Evolutionary conservation across 2,797 vertebrate species (phyloP).

Genomic region (Cephalopachus bancanus): DNA sequence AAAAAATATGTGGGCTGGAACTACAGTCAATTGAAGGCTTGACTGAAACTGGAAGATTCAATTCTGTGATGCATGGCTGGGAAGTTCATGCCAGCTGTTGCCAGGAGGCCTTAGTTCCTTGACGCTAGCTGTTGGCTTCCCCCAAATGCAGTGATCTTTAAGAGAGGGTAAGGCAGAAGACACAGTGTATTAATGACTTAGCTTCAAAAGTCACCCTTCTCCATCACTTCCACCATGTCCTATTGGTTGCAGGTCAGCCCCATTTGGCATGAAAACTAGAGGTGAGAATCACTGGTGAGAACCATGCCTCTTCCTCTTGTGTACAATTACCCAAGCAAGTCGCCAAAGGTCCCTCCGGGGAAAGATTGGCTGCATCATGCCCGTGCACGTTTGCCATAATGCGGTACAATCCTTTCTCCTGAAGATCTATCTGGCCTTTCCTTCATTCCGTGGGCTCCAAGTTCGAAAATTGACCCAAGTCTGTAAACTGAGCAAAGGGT

Average conservation of each 20-base stretch:
- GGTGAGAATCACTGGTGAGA: neutral
- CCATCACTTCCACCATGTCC: rapidly evolving
- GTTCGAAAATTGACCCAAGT: neutral
- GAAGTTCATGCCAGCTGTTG: neutral
- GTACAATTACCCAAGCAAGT: neutral
- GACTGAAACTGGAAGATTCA: neutral
- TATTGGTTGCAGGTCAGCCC: neutral
- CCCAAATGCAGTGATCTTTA: neutral
- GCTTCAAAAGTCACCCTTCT: neutral
- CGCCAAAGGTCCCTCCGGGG: neutral
- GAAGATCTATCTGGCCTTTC: neutral
- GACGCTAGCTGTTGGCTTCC: neutral
- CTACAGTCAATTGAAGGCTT: neutral
- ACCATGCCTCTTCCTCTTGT: neutral
- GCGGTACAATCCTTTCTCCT: neutral
- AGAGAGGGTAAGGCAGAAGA: neutral
- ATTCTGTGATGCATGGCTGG: neutral
- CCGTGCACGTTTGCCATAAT: neutral
- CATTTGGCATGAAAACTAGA: neutral
- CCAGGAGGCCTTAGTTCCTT: neutral
- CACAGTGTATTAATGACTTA: neutral
- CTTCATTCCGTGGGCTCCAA: neutral
- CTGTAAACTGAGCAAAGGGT: neutral
- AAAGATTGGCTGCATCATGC: neutral
- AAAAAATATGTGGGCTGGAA: neutral